phyloP scores from a whole-genome alignment of 2,113 vertebrate species.

The Rattus norvegicus region GRCr8 NC_086024.1:29352001-29352500 shows the following conservation, averaged over 20 bases:
- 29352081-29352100: background rate
- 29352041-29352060: background rate
- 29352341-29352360: background rate
- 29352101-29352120: background rate
- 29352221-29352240: constrained; percentile 2
- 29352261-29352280: background rate
- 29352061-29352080: background rate
- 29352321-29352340: constrained; percentile 22
- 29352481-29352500: background rate
- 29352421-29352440: constrained; percentile 27
- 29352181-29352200: constrained; percentile 11
- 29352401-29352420: constrained; percentile 61
- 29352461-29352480: background rate
- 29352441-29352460: background rate
- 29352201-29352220: background rate
- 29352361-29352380: constrained; percentile 47
- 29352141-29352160: background rate
- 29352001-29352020: background rate
- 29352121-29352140: background rate
- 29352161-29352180: background rate
- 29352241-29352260: background rate
- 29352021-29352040: background rate
- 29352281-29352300: background rate
- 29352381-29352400: constrained; percentile 53
- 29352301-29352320: background rate